Conservation (phyloP, 2,113 vertebrate species). For the Nibea coibor region DNA sequence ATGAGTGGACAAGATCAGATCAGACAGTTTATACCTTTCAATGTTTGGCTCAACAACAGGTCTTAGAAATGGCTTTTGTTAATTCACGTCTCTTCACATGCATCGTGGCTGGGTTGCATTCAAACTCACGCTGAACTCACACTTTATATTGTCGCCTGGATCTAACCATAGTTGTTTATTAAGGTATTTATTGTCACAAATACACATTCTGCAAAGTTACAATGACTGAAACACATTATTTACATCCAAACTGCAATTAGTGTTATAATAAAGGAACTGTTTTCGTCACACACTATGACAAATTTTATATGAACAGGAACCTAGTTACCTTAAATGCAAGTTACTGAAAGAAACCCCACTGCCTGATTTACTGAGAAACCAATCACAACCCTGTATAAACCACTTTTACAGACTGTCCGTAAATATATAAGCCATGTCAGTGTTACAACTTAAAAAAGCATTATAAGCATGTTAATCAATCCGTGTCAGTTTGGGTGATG, state of each 20-base stretch:
- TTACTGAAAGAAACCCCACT: constrained; percentile 13
- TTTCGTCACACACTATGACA: constrained; percentile 20
- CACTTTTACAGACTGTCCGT: constrained; percentile 31
- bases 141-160: background rate
- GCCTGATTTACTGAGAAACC: constrained; percentile 21
- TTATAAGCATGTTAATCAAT: constrained; percentile 1
- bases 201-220: constrained; percentile 30
- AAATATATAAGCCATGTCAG: constrained; percentile 22
- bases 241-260: constrained; percentile 54
- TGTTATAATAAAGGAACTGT: constrained; percentile 1
- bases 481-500: background rate
- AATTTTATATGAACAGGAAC: constrained; percentile 16
- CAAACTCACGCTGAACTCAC: background rate
- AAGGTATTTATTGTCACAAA: constrained; percentile 31
- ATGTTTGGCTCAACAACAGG: background rate
- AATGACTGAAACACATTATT: constrained; percentile 58
- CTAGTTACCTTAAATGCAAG: background rate
- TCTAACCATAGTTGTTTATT: background rate
- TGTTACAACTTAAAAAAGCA: constrained; percentile 21
- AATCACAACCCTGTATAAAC: constrained; percentile 59
- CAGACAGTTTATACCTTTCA: background rate
- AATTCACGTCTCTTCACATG: background rate
- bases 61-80: background rate
- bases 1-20: background rate
- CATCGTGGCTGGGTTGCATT: background rate